phyloP scores from a whole-genome alignment of 2,888 invertebrate genomes.

The Drosophila mayaguana region DNA sequence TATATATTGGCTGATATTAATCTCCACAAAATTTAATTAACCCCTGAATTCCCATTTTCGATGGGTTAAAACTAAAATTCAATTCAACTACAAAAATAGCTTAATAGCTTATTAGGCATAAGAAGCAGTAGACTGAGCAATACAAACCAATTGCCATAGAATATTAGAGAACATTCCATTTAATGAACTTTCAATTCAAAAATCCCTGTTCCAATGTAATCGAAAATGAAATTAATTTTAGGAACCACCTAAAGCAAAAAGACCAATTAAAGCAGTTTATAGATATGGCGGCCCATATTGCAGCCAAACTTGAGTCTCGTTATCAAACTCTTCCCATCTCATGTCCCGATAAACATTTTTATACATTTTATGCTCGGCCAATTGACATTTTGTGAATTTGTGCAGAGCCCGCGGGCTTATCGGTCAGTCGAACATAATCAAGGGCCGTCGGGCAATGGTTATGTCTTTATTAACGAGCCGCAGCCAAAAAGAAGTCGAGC shows the following conservation, averaged over 20 bases:
- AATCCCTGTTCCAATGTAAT: too few relatives aligned
- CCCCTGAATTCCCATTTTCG: background rate
- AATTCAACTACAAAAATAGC: background rate
- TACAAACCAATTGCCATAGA: background rate
- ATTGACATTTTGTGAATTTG: conserved; percentile 32
- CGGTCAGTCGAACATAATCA: conserved; percentile 13
- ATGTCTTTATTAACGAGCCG: conserved; percentile 76
- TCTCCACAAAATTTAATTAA: too few relatives aligned
- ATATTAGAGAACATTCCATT: background rate
- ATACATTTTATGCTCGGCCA: conserved; percentile 24
- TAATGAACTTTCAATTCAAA: background rate
- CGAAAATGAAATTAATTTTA: too few relatives aligned
- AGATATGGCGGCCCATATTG: background rate
- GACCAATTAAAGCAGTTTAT: conserved; percentile 1
- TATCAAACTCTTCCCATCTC: background rate
- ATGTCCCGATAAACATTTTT: background rate
- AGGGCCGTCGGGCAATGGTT: conserved; percentile 38
- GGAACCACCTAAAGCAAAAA: background rate
- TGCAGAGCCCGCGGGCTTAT: conserved; percentile 26
- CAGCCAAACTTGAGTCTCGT: background rate
- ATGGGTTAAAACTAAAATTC: background rate
- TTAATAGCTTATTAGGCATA: background rate
- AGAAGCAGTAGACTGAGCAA: background rate
- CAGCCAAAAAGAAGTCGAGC: conserved; percentile 33
- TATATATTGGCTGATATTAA: too few relatives aligned